Evolutionary conservation across 2,888 invertebrate species (phyloP), one percentile per base, ranked within the genome.

Genomic region (Lasioglossum oenotherae): DNA sequence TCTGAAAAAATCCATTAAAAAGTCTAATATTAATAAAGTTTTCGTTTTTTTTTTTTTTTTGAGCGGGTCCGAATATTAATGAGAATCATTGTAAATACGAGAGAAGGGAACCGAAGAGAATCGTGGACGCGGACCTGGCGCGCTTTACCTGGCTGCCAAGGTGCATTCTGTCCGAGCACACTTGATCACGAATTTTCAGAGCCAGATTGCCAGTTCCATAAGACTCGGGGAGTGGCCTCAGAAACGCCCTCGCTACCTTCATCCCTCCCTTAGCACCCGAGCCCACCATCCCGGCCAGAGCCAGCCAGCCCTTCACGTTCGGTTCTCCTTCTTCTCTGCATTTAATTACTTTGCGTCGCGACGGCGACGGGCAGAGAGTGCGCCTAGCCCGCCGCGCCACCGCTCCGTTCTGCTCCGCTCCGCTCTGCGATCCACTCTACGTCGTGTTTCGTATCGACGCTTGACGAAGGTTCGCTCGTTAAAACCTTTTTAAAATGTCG

Each of bases 141-240:
- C 60, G 78, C 23, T 87, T 78, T 87, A 81, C 77, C 87, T 87
- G 79, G 74, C 64, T 80, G 75, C 81, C 86, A 78, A 81, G 85
- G 71, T 85, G 84, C 87, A 86, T 80, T 90, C 86, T 85, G 74
- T 87, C 82, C 89, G 85, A 85, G 87, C n/a, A 27, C 82, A 82
- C 57, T 49, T 41, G 60, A 84, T 64, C 78, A 78, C 75, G 84
- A 81, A 87, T 86, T 86, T 91, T 78, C 86, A 87, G 75, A 82
- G 78, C 78, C 88, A 85, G 90, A 85, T 86, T 85, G 23, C 87
- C 87, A 89, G 88, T 90, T 88, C 88, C 86, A 88, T 76, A 88
- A 88, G 87, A 89, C 88, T 88, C 90, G 92, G 94, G 94, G 94
- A 94, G 94, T 94, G 94, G 94, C 94, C 89, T 92, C 80, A 93